Evolutionary conservation across 1,140 invertebrate genomes (phyloP).

Genomic region (Euglossa dilemma): DNA sequence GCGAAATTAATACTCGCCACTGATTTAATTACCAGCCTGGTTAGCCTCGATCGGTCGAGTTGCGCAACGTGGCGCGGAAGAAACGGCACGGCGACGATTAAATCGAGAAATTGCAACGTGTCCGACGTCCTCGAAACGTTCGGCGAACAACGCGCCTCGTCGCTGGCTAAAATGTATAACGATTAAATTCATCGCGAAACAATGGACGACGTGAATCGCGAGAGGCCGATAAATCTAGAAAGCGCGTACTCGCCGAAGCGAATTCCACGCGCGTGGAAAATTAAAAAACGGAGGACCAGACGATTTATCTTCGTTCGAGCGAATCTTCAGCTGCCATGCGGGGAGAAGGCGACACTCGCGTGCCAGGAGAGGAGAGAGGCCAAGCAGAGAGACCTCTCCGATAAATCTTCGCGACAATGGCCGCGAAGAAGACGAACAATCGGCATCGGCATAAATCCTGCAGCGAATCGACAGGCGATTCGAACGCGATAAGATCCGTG

Average conservation of each 20-base stretch:
- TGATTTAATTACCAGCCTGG: conserved; percentile 53
- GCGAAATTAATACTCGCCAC: conserved; percentile 31
- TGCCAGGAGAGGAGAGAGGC: background rate
- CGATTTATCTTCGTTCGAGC: conserved; percentile 24
- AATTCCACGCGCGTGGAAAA: background rate
- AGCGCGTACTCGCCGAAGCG: too few species aligned
- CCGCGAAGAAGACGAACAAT: conserved; percentile 28
- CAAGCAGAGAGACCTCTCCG: background rate
- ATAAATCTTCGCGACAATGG: conserved; percentile 11
- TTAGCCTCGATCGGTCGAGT: conserved; percentile 51
- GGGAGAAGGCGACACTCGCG: background rate
- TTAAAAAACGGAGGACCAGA: background rate
- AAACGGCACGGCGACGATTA: background rate
- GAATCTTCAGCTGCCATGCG: background rate
- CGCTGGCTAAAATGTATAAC: background rate
- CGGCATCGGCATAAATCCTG: background rate
- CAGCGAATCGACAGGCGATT: background rate
- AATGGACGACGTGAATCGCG: background rate
- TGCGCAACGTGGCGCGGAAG: background rate
- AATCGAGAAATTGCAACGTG: background rate
- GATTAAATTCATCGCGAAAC: background rate
- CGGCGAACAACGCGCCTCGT: background rate
- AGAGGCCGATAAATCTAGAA: background rate
- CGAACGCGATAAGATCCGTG: conserved; percentile 23
- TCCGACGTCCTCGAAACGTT: too few species aligned